A percentile compares a stretch with the other conserved stretches of the same genome.
Evolutionary conservation across 2,888 invertebrate genomes (phyloP).

Genomic region (Noctua janthina): DNA sequence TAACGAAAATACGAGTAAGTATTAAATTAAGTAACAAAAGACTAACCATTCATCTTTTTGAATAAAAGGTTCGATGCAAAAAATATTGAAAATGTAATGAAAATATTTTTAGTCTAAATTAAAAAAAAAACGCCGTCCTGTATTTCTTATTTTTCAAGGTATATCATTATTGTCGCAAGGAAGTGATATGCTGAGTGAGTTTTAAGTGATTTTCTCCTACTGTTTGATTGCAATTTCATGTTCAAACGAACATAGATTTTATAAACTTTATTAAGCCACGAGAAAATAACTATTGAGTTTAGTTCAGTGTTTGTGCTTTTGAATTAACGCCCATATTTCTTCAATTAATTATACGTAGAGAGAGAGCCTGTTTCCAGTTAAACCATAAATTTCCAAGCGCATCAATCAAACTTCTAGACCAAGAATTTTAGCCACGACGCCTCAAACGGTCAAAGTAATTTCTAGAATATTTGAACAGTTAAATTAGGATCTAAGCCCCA

Average conservation of each 20-base stretch:
- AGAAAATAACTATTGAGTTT: not conserved
- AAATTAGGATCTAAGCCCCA: slow-evolving; percentile 34
- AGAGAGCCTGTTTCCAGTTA: not conserved
- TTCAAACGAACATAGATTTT: not conserved
- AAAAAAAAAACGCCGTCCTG: too few relatives aligned
- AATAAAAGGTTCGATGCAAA: too few relatives aligned
- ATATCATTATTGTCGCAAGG: too few relatives aligned
- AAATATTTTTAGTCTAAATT: too few relatives aligned
- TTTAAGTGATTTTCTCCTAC: not conserved
- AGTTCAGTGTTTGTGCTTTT: not conserved
- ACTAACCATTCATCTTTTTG: too few relatives aligned
- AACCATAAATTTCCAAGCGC: not conserved
- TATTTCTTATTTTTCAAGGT: too few relatives aligned
- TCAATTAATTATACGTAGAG: not conserved
- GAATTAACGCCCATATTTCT: not conserved
- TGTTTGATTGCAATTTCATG: not conserved
- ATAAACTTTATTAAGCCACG: not conserved
- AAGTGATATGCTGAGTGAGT: not conserved
- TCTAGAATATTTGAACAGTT: slow-evolving; percentile 43
- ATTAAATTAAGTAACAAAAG: too few relatives aligned
- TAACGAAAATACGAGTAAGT: too few relatives aligned
- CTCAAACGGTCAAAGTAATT: not conserved
- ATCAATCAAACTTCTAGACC: slow-evolving; percentile 19
- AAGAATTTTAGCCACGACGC: slow-evolving; percentile 3
- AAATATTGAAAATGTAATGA: too few relatives aligned